Evolutionary conservation across 2,113 vertebrate species (phyloP), one percentile per base, ranked within the genome.

Genomic region (Cinclus mexicanus): DNA sequence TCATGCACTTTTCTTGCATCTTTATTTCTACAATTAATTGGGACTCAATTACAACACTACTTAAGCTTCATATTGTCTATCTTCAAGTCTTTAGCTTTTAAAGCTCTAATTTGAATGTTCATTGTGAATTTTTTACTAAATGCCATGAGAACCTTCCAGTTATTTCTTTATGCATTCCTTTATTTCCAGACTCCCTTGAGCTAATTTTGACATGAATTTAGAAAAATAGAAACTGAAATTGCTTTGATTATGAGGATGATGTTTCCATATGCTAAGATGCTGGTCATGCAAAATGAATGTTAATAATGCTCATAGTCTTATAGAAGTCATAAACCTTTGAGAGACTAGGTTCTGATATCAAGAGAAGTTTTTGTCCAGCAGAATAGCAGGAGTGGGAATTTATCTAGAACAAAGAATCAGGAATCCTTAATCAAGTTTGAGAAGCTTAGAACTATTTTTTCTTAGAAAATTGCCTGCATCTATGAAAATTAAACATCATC

Each of bases 171-270:
- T 0, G 28, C 3, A 41, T 6, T 33, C 2, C 4, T 64, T 83
- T 52, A 33, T 63, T 81, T 87, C 20, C 10, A 44, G 25, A 31
- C 47, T 70, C 3, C 35, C 20, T 56, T n/a, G n/a, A 72, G 18
- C 9, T n/a, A 57, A 65, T 78, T 75, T 52, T 67, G 22, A 18
- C 0, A 0, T 0, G 0, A 15, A 52, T 75, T 83, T 70, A 57
- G n/a, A 67, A 52, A 89, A 65, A 67, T 1, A 41, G 13, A 87
- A 72, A 44, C 3, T 31, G 10, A 59, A 91, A 31, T 71, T 49
- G 3, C 7, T 63, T 35, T 49, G 26, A 53, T 46, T n/a, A 37
- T 35, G 25, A 26, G 41, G 26, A 10, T 67, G 14, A 57, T 35
- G 6, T 31, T 70, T 83, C 63, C 6, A 29, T 31, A 57, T 56